phyloP scores from a whole-genome alignment of 2,888 invertebrate genomes.

The Podotricha telesiphe region DNA sequence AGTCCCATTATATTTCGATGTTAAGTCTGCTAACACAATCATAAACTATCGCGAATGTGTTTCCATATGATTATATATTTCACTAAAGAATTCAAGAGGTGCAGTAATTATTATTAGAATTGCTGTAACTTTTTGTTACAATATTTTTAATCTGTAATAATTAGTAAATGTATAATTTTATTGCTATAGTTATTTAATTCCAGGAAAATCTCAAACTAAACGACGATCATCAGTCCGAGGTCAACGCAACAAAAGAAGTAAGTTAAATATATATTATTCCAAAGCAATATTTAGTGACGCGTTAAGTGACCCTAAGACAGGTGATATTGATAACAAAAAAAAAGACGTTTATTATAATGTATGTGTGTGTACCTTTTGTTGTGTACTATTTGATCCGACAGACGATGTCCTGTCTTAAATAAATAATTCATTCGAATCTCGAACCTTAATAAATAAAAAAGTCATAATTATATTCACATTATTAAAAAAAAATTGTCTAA shows the following conservation, averaged over 20 bases:
- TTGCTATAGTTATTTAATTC: conserved; percentile 47
- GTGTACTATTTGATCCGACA: too few relatives aligned
- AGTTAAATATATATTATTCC: conserved; percentile 46
- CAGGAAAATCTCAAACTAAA: conserved; percentile 84
- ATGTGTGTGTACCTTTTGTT: too few relatives aligned
- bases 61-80: neutral
- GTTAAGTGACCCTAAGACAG: too few relatives aligned
- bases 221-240: conserved; percentile 85
- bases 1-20: conserved; percentile 1
- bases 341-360: too few relatives aligned
- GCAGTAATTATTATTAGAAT: neutral
- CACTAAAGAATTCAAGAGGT: neutral
- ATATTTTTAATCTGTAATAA: neutral
- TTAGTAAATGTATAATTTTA: neutral
- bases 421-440: too few relatives aligned
- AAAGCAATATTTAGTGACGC: neutral
- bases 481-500: too few relatives aligned
- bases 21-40: neutral
- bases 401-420: too few relatives aligned
- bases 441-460: too few relatives aligned
- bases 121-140: neutral
- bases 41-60: neutral
- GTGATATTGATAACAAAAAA: too few relatives aligned
- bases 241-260: conserved; percentile 80
- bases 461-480: too few relatives aligned